These are phyloP conservation scores for Bothrops alternatus DNA, from an alignment of 2,797 vertebrate genomes.

Conservation along the genomic window DNA sequence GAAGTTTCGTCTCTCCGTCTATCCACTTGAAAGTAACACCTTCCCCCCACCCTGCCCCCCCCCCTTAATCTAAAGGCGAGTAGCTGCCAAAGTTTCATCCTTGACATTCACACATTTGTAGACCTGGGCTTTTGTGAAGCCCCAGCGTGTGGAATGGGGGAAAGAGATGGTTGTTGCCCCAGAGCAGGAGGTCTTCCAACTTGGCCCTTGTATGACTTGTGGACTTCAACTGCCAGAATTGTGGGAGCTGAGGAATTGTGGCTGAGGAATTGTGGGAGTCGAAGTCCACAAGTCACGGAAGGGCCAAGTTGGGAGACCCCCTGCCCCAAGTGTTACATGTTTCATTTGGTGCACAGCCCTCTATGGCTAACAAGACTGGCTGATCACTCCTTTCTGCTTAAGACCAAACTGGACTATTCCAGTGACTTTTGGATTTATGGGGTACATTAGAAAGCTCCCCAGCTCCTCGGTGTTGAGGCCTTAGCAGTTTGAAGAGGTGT, in stretches of 20 bases:
- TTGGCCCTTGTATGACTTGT: too few relatives aligned
- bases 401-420: not conserved
- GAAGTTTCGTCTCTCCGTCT: too few relatives aligned
- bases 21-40: too few relatives aligned
- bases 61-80: too few relatives aligned
- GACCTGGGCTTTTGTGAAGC: not conserved
- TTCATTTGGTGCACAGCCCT: not conserved
- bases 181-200: too few relatives aligned
- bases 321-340: too few relatives aligned
- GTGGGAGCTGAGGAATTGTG: too few relatives aligned
- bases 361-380: not conserved
- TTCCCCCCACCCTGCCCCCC: fast-evolving
- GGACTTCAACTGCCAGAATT: too few relatives aligned
- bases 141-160: not conserved
- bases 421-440: not conserved
- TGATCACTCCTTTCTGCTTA: not conserved
- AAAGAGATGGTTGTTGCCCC: not conserved
- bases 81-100: too few relatives aligned
- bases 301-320: too few relatives aligned
- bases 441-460: not conserved
- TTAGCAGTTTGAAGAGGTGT: not conserved
- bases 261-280: too few relatives aligned
- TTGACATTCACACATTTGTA: not conserved
- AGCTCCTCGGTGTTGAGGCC: not conserved
- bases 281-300: too few relatives aligned